Conservation (phyloP, 2,888 invertebrate species). For the Calliscelio sp. region DNA sequence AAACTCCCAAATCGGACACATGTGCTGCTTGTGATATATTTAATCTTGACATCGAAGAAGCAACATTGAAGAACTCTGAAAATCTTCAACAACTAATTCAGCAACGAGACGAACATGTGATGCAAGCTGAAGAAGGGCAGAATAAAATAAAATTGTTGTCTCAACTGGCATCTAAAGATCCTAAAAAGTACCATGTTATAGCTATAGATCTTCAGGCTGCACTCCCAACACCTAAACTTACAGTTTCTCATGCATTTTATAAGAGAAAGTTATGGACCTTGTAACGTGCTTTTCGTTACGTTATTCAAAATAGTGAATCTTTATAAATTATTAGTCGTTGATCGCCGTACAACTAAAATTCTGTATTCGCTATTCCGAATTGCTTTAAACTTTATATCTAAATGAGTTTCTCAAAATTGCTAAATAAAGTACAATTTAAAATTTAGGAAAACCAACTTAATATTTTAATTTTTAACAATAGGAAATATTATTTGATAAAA, state of each 20-base stretch:
- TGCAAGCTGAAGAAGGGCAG: not conserved
- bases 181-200: slow-evolving; percentile 18
- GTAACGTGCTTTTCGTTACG: no score
- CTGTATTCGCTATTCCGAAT: no score
- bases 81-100: slow-evolving; percentile 1
- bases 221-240: slow-evolving; percentile 7
- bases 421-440: no score
- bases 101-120: not conserved
- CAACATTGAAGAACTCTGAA: not conserved
- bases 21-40: slow-evolving; percentile 9
- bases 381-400: no score
- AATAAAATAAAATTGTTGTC: slow-evolving; percentile 13
- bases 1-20: slow-evolving; percentile 5
- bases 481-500: no score
- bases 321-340: no score
- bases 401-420: no score
- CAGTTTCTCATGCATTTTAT: slow-evolving; percentile 29
- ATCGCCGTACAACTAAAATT: no score
- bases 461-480: no score
- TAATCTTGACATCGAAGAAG: not conserved
- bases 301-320: no score
- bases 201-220: slow-evolving; percentile 4
- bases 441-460: no score
- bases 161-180: slow-evolving; percentile 10
- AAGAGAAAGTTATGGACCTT: slow-evolving; percentile 20